Evolutionary conservation across 2,797 vertebrate species (phyloP), one percentile per base, ranked within the genome.

Genomic region (Danionella dracula): DNA sequence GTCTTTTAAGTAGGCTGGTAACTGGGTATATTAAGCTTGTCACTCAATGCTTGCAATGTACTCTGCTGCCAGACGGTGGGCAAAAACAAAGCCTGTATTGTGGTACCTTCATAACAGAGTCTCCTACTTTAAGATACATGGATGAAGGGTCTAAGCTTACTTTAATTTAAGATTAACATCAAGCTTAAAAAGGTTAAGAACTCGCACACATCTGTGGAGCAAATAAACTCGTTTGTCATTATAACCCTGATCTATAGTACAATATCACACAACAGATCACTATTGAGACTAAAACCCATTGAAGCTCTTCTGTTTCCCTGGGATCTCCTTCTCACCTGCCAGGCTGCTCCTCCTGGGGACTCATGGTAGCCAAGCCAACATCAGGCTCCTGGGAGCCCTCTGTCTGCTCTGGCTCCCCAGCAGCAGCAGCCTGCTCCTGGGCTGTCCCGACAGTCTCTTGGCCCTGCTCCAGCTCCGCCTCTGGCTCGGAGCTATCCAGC

Each of bases 401-500:
- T 63, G 57, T 71, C 42, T 45, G 70, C 54, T 40, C 68, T 9
- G 72, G 64, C 21, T 68, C 71, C 71, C 71, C 59, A 66, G 67
- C 46, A 71, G 84, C 79, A 66, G 61, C 64, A 16, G 75, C 80
- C 67, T 74, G 75, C 42, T 51, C 45, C 59, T 72, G 72, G 1
- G 51, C 75, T 48, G 61, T 17, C 48, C 45, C 71, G 57, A 41
- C 55, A 3, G 8, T 1, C 41, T 34, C 53, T 29, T 72, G 66
- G 59, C 61, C 76, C 67, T 77, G 70, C 60, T 59, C 69, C 61
- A 63, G 23, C 23, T 27, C 23, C 23, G 3, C 68, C 66, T 82
- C 80, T 11, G 70, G 66, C 54, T 92, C 90, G 1, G 69, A 84
- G 12, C 87, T 85, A 31, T 89, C 86, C 1, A 89, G 88, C 0